Evolutionary conservation across 2,113 vertebrate genomes (phyloP), one percentile per base, ranked within the genome.

Genomic region (Pontoporia blainvillei): DNA sequence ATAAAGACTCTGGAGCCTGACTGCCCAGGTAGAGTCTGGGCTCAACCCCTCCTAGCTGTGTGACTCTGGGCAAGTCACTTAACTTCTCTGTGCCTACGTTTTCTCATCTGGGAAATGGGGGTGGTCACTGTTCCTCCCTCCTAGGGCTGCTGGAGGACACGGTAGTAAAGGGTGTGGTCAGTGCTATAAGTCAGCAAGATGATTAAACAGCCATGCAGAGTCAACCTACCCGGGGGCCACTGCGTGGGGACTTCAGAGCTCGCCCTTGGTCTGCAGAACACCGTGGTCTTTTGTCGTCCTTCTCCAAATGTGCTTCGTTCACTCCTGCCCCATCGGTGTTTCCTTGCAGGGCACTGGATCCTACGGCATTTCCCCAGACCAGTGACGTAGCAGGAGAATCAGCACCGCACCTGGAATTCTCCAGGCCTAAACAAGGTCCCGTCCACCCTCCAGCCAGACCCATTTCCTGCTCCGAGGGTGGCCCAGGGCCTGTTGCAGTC

Each of bases 361-460:
- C 4, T 0, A n/a, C 2, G 2, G n/a, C 3, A 2, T 62, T 52
- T 82, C 87, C 39, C 61, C 46, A 0, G 49, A 5, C 29, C 34
- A 3, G 17, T 0, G 72, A 11, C 0, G 1, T 4, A 2, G 5
- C 3, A 0, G 31, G n/a, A 39, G 57, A 3, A 1, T 2, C 10
- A 6, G 34, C 20, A 0, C 0, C 0, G 0, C 34, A 0, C 5
- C 34, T 4, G 9, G 93, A 36, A 8, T 12, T 36, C 64, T 75
- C 57, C 6, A 0, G 0, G n/a, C 46, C 36, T 7, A 1, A 1
- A 41, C 66, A 15, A 0, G 46, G 54, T 2, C 27, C 82, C 2
- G 0, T 23, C 44, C 5, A 15, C 25, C 46, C 34, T n/a, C 54
- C 9, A 12, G 23, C n/a, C 9, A 17, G 62, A 20, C 8, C 75